Evolutionary conservation across 1,140 invertebrate species (phyloP).

Genomic region (Dolichoris vasculosae): DNA sequence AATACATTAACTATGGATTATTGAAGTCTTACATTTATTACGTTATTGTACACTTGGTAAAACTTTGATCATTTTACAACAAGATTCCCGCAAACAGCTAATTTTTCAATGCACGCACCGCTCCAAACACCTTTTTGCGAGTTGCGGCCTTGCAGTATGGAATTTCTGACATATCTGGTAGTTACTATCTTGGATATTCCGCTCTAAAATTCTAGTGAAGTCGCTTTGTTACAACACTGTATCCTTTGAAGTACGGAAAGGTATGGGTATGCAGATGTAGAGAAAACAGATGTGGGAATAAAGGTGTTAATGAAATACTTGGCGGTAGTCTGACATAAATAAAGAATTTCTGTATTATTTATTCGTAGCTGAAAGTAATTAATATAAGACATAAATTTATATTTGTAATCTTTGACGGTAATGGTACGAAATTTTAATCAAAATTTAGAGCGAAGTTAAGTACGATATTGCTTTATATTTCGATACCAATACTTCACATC

Average conservation of each 20-base stretch:
- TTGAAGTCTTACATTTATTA: background rate
- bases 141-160: background rate
- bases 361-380: background rate
- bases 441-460: no score
- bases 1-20: background rate
- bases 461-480: no score
- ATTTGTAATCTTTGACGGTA: no score
- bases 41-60: background rate
- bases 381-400: no score
- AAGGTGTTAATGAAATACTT: slow-evolving; percentile 8
- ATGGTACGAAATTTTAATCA: no score
- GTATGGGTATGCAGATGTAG: no score
- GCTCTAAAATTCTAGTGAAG: background rate
- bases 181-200: background rate
- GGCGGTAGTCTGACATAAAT: background rate
- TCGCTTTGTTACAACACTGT: background rate
- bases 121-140: background rate
- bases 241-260: background rate
- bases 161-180: background rate
- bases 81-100: background rate
- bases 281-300: background rate
- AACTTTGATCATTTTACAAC: background rate
- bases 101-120: no score
- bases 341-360: background rate
- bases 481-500: no score